Conservation (phyloP, 2,797 vertebrate species). For the Phyllotis vaccarum region DNA sequence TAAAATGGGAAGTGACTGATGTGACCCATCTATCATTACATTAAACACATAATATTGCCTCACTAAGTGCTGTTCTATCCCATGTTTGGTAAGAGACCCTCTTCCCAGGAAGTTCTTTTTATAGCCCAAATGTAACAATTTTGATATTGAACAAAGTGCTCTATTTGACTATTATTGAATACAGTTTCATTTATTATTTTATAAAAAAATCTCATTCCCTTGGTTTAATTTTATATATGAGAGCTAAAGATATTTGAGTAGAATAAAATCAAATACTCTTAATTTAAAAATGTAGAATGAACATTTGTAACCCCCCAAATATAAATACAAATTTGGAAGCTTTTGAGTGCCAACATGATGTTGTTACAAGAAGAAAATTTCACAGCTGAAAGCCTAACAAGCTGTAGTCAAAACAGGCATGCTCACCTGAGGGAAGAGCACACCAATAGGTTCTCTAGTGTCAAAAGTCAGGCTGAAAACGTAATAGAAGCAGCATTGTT, state of each 20-base stretch:
- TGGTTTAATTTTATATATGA: conserved; percentile 8
- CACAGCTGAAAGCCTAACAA: background rate
- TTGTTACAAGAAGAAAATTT: background rate
- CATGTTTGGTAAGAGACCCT: background rate
- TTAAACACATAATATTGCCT: background rate
- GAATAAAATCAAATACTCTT: background rate
- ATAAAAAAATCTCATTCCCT: background rate
- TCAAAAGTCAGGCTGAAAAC: background rate
- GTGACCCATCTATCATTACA: background rate
- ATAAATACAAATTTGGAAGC: background rate
- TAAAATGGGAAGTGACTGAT: background rate
- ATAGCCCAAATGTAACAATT: background rate
- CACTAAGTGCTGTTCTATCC: background rate
- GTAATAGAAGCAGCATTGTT: background rate
- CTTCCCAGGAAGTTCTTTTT: background rate
- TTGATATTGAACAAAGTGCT: background rate
- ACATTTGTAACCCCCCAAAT: background rate
- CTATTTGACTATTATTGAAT: background rate
- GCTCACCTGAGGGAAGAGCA: background rate
- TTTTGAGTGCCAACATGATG: background rate
- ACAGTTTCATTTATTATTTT: background rate
- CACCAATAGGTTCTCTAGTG: background rate
- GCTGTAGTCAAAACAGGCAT: background rate
- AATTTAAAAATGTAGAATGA: background rate
- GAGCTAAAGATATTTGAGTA: background rate